Conservation (phyloP, 1,140 invertebrate genomes). For the Philotrypesis tridentata region DNA sequence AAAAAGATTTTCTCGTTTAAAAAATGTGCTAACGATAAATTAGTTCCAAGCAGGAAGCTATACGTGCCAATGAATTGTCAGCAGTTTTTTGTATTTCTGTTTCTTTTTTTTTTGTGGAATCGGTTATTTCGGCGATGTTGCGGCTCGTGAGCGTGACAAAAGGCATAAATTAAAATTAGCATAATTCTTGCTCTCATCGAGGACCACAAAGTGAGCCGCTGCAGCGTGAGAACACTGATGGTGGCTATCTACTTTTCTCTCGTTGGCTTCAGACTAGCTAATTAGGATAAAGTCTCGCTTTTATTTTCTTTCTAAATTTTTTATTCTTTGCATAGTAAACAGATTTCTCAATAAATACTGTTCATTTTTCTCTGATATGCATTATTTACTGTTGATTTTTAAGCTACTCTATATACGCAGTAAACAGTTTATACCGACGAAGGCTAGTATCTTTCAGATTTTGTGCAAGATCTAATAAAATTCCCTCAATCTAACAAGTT, state of each 20-base stretch:
- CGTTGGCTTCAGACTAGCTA: slow-evolving; percentile 25
- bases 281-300: slow-evolving; percentile 29
- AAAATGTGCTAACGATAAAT: no score
- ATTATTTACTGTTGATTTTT: no score
- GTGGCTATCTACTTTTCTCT: not conserved
- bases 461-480: no score
- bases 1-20: no score
- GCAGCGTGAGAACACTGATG: slow-evolving; percentile 61
- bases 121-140: not conserved
- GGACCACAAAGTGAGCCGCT: slow-evolving; percentile 64
- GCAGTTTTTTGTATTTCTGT: not conserved
- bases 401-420: no score
- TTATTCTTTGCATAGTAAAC: slow-evolving; percentile 1
- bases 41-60: not conserved
- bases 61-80: not conserved
- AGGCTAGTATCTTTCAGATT: no score
- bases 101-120: not conserved
- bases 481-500: no score
- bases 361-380: not conserved
- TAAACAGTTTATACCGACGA: no score
- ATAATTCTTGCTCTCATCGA: slow-evolving; percentile 56
- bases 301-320: not conserved
- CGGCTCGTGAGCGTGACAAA: slow-evolving; percentile 50
- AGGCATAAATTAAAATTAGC: slow-evolving; percentile 68
- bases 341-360: not conserved